Conservation (phyloP, 2,113 vertebrate species). For the Lutjanus erythropterus region DNA sequence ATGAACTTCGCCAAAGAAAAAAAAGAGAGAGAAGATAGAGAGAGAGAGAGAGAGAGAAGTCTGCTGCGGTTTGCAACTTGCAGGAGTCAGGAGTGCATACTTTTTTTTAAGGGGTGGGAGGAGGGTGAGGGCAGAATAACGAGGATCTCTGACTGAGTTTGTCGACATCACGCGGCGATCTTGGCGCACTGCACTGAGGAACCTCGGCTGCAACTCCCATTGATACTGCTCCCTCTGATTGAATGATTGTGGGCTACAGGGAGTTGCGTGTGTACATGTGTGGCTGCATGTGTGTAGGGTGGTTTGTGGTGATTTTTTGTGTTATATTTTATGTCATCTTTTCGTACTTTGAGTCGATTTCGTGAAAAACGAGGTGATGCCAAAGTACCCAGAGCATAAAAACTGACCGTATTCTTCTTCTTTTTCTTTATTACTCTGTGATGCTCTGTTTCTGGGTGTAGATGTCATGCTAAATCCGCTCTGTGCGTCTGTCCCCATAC, state of each 20-base stretch:
- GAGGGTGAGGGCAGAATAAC: neutral
- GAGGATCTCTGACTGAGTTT: constrained; percentile 58
- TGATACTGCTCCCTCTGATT: constrained; percentile 68
- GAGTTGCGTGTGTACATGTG: constrained; percentile 6
- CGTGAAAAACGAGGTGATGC: neutral
- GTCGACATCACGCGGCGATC: constrained; percentile 76
- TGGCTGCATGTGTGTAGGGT: neutral
- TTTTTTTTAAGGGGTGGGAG: neutral
- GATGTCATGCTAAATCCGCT: neutral
- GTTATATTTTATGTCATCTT: neutral
- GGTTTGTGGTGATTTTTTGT: neutral
- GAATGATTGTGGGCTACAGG: constrained; percentile 58
- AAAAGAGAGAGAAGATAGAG: neutral
- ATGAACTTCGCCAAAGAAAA: constrained; percentile 1
- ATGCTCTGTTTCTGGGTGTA: neutral
- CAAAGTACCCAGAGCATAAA: constrained; percentile 2
- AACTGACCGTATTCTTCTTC: neutral
- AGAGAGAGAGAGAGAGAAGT: neutral
- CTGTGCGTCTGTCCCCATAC: constrained; percentile 33
- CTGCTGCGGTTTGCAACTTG: constrained; percentile 42
- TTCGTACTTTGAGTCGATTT: neutral
- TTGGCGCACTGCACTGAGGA: constrained; percentile 33
- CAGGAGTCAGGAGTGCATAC: constrained; percentile 22
- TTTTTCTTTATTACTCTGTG: neutral
- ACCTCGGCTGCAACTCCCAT: constrained; percentile 32